Evolutionary conservation across 2,797 vertebrate genomes (phyloP), one percentile per base, ranked within the genome.

Genomic region (Apogon talboti): DNA sequence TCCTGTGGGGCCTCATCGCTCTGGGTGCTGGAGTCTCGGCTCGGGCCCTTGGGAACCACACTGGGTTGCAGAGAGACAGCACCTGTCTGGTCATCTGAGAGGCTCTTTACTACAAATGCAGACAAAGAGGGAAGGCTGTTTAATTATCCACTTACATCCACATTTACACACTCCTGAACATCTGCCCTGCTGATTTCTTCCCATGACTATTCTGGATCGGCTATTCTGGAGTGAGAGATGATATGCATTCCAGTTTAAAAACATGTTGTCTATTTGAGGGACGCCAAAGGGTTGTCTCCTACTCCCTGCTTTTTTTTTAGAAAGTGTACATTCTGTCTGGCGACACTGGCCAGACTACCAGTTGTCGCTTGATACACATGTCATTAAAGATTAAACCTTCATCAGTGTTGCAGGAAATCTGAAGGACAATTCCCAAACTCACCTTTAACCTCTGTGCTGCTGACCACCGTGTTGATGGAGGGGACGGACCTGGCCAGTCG

Each of bases 401-500:
- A 54, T 56, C 6, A 2, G 7, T 24, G 48, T 19, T n/a, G 45
- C 16, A 18, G 28, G 51, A 59, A 55, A 28, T 24, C 21, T 21
- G 2, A 16, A n/a, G 49, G 30, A 47, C 38, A 41, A 51, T 38
- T 54, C 60, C 47, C 13, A 21, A 1, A 1, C 89, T 93, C 89
- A 98, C 97, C 95, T 94, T 94, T 79, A 58, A 54, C 83, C 60
- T 79, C 61, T 0, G 18, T 41, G 76, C 69, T 84, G 0, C 86
- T 75, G 2, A 86, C 72, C 24, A 80, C 81, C 0, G 91, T 81
- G 0, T 93, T 94, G 89, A 99, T 80, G 9, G 97, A 97, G 1
- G 98, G 97, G 72, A 98, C 96, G 0, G 98, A 99, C 45, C 95
- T 94, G 51, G 97, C 95, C 0, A 94, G 95, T 0, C 97, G 91